phyloP scores from a whole-genome alignment of 2,797 vertebrate species.

The Propithecus deckenii region DNA sequence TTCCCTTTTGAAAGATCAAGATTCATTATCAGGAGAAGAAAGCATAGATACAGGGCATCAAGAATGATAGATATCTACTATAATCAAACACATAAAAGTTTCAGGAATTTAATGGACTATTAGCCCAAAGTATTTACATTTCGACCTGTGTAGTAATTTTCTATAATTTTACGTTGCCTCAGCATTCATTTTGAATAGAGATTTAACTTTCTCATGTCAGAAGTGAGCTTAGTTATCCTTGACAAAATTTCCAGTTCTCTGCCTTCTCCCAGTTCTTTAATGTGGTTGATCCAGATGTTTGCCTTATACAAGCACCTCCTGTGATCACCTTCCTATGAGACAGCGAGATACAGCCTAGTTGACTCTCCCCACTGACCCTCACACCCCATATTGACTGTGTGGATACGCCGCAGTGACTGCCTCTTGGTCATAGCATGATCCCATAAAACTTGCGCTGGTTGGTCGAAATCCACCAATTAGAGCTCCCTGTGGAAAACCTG shows the following conservation, averaged over 20 bases:
- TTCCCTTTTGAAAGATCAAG: constrained; percentile 40
- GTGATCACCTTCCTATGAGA: neutral
- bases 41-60: neutral
- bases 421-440: neutral
- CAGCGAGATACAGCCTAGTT: neutral
- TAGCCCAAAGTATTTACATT: neutral
- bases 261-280: neutral
- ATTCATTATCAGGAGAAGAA: constrained; percentile 31
- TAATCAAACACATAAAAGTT: neutral
- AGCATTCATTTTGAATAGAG: neutral
- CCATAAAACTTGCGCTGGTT: neutral
- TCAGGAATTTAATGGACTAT: neutral
- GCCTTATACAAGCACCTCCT: neutral
- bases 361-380: neutral
- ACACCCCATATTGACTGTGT: neutral
- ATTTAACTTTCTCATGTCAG: neutral
- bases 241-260: neutral
- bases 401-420: fast-evolving
- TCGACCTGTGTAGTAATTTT: neutral
- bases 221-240: neutral
- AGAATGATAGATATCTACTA: neutral
- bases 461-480: neutral
- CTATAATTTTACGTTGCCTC: neutral
- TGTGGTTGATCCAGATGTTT: neutral
- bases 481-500: neutral